Evolutionary conservation across 2,888 invertebrate genomes (phyloP), one percentile per base, ranked within the genome.

Genomic region (Parnassius orleans): DNA sequence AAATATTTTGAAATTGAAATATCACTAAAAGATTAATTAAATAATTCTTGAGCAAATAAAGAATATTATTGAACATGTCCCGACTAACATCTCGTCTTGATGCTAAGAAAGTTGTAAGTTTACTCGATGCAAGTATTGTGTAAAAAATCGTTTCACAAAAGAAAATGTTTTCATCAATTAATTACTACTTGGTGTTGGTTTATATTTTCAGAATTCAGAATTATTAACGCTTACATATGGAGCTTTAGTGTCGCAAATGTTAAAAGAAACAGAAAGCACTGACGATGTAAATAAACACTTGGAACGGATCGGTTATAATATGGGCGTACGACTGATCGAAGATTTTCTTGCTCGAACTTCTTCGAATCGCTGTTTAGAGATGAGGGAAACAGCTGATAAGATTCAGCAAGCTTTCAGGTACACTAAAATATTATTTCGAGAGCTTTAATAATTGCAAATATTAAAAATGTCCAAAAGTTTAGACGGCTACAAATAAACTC

Each of bases 231-330:
- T 99, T 56, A 99, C 99, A 0, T 99, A 99, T 88, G 99, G 99
- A 51, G 97, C 99, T 3, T 90, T 99, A 66, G 99, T 99, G 0
- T 96, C 98, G 2, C 99, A 99, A 92, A 95, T 99, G 92, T 89
- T 99, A 19, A 97, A 98, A 84, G 99, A 99, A 83, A 96, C 96
- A 74, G 99, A 99, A 81, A 98, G 97, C 86, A 95, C 97, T 7
- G 99, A 99, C 48, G 99, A 99, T 90, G 99, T 99, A 0, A 99
- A 99, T 83, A 98, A 98, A 78, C 99, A 99, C 78, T 87, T 99
- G 65, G 98, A 98, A 77, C 92, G 97, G 78, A 95, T 98, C 88
- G 99, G 99, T 5, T 99, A 99, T 83, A 99, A 99, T 80, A 99
- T 99, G 94, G 99, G 99, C 11, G 96, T 99, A 59, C 93, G 99